phyloP scores from a whole-genome alignment of 2,888 invertebrate genomes.

The Cataglyphis cursor region DNA sequence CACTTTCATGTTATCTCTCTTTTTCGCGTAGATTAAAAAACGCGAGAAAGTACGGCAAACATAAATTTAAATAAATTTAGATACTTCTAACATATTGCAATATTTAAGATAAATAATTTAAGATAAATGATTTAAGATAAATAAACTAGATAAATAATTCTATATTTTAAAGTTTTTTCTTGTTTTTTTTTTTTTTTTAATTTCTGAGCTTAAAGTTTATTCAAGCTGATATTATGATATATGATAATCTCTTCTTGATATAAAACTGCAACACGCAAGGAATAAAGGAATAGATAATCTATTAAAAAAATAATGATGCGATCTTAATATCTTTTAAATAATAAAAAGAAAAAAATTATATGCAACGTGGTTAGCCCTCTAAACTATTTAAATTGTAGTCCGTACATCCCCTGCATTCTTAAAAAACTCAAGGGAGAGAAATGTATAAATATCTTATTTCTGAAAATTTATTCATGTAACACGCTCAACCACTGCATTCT shows the following conservation, averaged over 20 bases:
- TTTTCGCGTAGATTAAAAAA: background rate
- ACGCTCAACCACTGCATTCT: background rate
- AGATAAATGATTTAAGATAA: too few species aligned
- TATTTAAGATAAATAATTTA: background rate
- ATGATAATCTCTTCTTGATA: background rate
- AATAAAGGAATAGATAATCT: background rate
- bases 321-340: background rate
- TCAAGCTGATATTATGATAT: background rate
- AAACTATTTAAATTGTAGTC: background rate
- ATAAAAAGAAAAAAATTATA: background rate
- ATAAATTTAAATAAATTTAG: background rate
- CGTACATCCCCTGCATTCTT: background rate
- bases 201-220: slow-evolving; percentile 2
- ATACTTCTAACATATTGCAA: background rate
- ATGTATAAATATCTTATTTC: background rate
- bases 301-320: background rate
- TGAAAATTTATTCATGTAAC: background rate
- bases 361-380: background rate
- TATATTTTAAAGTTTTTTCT: background rate
- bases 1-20: background rate
- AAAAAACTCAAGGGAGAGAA: background rate
- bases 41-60: background rate
- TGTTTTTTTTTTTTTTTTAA: background rate
- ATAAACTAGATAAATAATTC: background rate
- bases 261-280: background rate